A percentile compares a stretch with the other conserved stretches of the same genome.
Evolutionary conservation across 2,888 invertebrate genomes (phyloP).

Genomic region (Galerucella nymphaeae): DNA sequence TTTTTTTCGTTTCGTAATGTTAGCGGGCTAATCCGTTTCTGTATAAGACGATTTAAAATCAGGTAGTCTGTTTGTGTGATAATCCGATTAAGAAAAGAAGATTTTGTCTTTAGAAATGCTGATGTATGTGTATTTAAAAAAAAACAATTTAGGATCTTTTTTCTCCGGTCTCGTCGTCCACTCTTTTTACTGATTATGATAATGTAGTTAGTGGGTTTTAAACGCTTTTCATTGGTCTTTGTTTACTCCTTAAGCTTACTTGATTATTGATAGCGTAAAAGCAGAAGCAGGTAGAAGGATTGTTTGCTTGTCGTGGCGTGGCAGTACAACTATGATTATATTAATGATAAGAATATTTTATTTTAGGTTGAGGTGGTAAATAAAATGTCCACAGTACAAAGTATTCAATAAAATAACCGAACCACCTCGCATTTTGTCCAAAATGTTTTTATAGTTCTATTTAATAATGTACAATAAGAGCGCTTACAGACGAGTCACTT

Average conservation of each 20-base stretch:
- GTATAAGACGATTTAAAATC: neutral
- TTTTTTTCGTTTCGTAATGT: neutral
- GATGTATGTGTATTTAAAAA: conserved; percentile 16
- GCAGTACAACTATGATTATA: too few relatives aligned
- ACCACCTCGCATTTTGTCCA: too few relatives aligned
- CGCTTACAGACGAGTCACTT: too few relatives aligned
- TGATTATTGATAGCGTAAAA: conserved; percentile 11
- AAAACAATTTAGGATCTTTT: conserved; percentile 11
- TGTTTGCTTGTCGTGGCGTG: neutral
- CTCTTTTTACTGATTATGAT: conserved; percentile 19
- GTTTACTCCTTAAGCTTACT: conserved; percentile 15
- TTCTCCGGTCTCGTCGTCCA: conserved; percentile 1
- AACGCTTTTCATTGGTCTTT: conserved; percentile 10
- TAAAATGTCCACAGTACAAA: too few relatives aligned
- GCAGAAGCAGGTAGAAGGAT: conserved; percentile 15
- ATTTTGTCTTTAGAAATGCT: conserved; percentile 18
- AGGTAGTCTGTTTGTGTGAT: conserved; percentile 19
- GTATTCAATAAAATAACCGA: too few relatives aligned
- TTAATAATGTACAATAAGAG: too few relatives aligned
- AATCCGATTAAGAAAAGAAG: conserved; percentile 20
- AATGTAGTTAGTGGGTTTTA: conserved; percentile 19
- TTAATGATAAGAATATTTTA: too few relatives aligned
- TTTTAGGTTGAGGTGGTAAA: too few relatives aligned
- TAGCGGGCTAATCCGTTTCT: neutral
- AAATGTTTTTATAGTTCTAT: too few relatives aligned